phyloP scores from a whole-genome alignment of 2,888 invertebrate genomes.

The Tenthredo livida region DNA sequence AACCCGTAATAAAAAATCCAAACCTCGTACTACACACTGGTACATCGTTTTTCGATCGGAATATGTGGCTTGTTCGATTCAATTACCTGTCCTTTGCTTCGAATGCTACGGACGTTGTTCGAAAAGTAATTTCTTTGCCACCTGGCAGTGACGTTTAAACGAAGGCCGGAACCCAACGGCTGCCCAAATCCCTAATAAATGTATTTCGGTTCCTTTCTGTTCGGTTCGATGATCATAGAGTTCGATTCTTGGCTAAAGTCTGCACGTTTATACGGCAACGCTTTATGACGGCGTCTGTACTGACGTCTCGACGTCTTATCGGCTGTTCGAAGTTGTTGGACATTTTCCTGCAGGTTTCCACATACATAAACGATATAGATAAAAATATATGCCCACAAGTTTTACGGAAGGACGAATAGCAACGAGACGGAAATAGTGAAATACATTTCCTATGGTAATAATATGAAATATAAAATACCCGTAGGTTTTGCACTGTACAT shows the following conservation, averaged over 20 bases:
- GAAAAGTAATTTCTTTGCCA: constrained; percentile 22
- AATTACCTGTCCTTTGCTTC: not conserved
- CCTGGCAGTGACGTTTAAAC: constrained; percentile 5
- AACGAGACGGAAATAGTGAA: constrained; percentile 18
- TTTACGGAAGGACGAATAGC: constrained; percentile 21
- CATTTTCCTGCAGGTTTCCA: constrained; percentile 5
- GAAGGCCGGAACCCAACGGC: not conserved
- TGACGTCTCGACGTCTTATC: constrained; percentile 18
- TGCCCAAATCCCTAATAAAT: not conserved
- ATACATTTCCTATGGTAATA: not conserved
- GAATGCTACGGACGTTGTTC: not conserved
- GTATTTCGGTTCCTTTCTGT: not conserved
- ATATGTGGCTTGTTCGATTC: not conserved
- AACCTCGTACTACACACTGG: not conserved
- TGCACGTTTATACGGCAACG: not conserved
- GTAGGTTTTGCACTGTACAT: not conserved
- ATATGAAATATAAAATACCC: not conserved
- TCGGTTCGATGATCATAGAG: constrained; percentile 12
- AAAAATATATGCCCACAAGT: constrained; percentile 17
- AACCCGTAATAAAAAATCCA: not conserved
- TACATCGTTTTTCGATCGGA: not conserved
- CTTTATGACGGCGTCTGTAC: not conserved
- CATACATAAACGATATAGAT: not conserved
- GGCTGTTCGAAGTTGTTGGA: constrained; percentile 4
- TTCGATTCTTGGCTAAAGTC: not conserved